Base-by-base conservation (phyloP, 37 sponge, comb jelly and placozoan species). In the Spongia lamella region DNA sequence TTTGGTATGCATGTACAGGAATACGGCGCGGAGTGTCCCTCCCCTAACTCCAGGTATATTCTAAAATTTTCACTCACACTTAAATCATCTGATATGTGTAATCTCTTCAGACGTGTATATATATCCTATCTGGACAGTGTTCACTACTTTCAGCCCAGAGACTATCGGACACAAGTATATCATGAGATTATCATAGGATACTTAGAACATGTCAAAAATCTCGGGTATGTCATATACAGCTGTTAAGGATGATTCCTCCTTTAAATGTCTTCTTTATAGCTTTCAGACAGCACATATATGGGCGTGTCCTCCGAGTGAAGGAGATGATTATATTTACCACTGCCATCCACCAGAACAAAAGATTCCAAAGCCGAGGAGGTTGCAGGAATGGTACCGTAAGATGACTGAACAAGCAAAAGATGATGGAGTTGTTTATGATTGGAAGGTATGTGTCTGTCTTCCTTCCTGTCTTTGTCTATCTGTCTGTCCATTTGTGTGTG, bases 1-100 rank as follows among this genome's bases (percentile, higher is more conserved):
- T 98, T 95, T 80, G 99, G 99, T 24, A 86, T 98, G 88, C 99
- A 98, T 61, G 96, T 98, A 1, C 99, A 98, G 84, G 99, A 98
- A 76, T 98, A 95, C 69, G 86, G 93, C 32, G 90, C 99, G 14
- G 96, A 95, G 58, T 92, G 93, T 36, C 91, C 86, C n/a, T 85
- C 88, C 6, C 99, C 99, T 16, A 98, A 98, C 68, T 88, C 88
- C 37, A 85, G 93, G 93, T 93, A 56, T 15, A 55, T n/a, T n/a
- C n/a, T n/a, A n/a, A n/a, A n/a, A n/a, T n/a, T n/a, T n/a, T n/a
- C n/a, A n/a, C n/a, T n/a, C n/a, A n/a, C n/a, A n/a, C n/a, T 65
- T 24, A 14, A 22, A 60, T 35, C 1, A 47, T 2, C 25, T 30
- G 40, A 36, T 26, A 15, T 66, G 2, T 20, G 38, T 47, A 27